Evolutionary conservation across 1,140 invertebrate genomes (phyloP), one percentile per base, ranked within the genome.

Genomic region (Trypoxylus dichotomus): DNA sequence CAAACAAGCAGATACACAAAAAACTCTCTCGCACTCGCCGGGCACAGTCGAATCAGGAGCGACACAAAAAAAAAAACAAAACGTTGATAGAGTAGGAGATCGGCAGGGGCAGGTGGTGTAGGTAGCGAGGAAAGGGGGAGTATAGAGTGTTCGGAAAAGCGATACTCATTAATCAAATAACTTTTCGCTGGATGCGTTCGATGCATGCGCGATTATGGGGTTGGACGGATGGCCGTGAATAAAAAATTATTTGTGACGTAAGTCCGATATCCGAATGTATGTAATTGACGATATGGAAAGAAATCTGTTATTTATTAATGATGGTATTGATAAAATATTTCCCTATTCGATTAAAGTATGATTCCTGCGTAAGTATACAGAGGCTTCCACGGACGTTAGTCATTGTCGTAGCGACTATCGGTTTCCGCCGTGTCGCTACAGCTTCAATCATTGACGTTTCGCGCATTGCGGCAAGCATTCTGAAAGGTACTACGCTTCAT

Each of bases 111-210:
- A 37, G 32, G 32, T 37, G 32, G 32, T 5, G 32, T 37, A 37
- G 32, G 32, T 37, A 37, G 32, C 2, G 2, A 8, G 32, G 32
- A 37, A 7, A 37, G 32, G 2, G 32, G 32, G 1, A 37, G 2
- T 37, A 5, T n/a, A 8, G 32, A 8, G 32, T 37, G 10, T 8
- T 37, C 32, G 47, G 15, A 15, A 54, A 54, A 54, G 47, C 19
- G 47, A 54, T 54, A 37, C 32, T 37, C 32, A 54, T 54, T 54
- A 54, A 54, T 54, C 47, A 54, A 54, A 54, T 54, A 54, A 54
- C 19, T 54, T 54, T 54, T 19, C 10, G 47, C 13, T 19, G 47
- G n/a, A 19, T 54, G 47, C 47, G 19, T n/a, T n/a, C 47, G 47
- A n/a, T 54, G 47, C 15, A 19, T 54, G 47, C 47, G 6, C 47